Percentiles rank a stretch among this genome's conserved stretches.
phyloP scores from a whole-genome alignment of 2,113 vertebrate genomes.

The Eidolon helvum region DNA sequence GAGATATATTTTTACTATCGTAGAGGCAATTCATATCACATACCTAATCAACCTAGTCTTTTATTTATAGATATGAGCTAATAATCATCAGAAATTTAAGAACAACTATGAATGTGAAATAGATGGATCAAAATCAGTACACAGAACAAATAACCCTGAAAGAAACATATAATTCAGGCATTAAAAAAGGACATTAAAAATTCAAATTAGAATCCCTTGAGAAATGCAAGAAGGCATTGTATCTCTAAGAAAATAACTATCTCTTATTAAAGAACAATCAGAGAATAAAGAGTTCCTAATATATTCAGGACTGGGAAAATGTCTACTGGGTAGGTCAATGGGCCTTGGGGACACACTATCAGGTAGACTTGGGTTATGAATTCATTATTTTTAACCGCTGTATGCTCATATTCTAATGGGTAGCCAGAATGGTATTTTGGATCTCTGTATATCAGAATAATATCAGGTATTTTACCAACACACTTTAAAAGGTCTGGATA shows the following conservation, averaged over 20 bases:
- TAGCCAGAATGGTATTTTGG: not conserved
- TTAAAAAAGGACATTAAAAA: slow-evolving; percentile 2
- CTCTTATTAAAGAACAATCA: not conserved
- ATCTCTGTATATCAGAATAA: not conserved
- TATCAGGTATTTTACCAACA: not conserved
- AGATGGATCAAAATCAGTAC: not conserved
- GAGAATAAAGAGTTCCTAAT: not conserved
- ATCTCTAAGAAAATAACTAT: not conserved
- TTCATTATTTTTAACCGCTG: not conserved
- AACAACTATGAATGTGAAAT: not conserved
- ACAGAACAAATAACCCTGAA: not conserved
- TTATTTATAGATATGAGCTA: not conserved
- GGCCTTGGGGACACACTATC: not conserved
- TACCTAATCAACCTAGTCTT: not conserved
- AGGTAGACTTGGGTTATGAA: not conserved
- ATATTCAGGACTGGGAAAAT: not conserved
- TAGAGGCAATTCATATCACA: not conserved
- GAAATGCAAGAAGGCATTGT: not conserved
- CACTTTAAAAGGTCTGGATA: not conserved
- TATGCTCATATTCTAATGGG: too few species aligned
- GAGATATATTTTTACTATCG: not conserved
- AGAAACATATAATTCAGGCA: not conserved
- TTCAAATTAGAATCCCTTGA: not conserved
- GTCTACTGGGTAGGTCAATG: not conserved
- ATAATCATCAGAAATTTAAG: not conserved